These are phyloP conservation scores for Drosophila trapezifrons DNA, from an alignment of 1,140 invertebrate genomes.

Conservation along the genomic window DNA sequence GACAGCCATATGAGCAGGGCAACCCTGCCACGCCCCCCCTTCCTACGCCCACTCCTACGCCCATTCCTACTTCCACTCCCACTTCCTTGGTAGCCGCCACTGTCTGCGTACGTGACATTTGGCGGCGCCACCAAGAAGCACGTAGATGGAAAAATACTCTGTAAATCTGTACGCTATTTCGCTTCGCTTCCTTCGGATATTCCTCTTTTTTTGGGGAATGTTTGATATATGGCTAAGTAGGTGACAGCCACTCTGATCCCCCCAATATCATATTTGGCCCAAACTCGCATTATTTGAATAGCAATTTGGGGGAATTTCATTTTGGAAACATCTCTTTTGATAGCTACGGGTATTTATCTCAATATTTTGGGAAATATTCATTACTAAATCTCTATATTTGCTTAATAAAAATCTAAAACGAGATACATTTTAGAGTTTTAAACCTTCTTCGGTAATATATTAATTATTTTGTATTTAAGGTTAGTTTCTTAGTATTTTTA, in stretches of 20 bases:
- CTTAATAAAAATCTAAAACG: too few species aligned
- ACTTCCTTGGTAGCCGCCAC: slow-evolving; percentile 41
- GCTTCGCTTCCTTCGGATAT: slow-evolving; percentile 14
- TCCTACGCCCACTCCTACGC: not conserved
- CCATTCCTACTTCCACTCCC: not conserved
- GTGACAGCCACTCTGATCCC: slow-evolving; percentile 4
- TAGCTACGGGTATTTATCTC: too few species aligned
- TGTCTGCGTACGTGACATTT: slow-evolving; percentile 79
- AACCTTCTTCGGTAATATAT: too few species aligned
- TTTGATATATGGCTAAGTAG: slow-evolving; percentile 12
- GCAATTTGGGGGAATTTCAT: not conserved
- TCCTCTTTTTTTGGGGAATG: not conserved
- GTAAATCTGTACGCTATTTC: slow-evolving; percentile 73
- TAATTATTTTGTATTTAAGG: too few species aligned
- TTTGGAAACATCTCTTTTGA: not conserved
- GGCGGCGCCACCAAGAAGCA: slow-evolving; percentile 72
- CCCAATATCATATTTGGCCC: slow-evolving; percentile 1
- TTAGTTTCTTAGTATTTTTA: too few species aligned
- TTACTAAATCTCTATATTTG: too few species aligned
- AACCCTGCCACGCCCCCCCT: slow-evolving; percentile 13
- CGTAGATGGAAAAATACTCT: slow-evolving; percentile 75
- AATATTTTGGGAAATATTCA: too few species aligned
- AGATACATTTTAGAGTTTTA: too few species aligned
- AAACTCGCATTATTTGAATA: not conserved
- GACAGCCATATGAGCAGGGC: slow-evolving; percentile 45